Evolutionary conservation across 1,140 invertebrate genomes (phyloP).

Genomic region (Drosophila micromelanica): DNA sequence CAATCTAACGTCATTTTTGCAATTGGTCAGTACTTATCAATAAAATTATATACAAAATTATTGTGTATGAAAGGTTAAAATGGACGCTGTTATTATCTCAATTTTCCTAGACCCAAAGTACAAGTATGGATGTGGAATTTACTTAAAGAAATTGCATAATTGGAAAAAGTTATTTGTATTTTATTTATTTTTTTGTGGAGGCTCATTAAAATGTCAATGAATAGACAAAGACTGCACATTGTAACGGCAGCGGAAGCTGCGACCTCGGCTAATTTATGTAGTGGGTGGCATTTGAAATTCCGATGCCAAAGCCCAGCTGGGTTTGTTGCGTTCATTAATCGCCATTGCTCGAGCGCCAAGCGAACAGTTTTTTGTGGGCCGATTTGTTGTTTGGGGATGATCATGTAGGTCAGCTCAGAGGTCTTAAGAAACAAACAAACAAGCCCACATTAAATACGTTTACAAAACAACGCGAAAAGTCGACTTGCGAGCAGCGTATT

Average conservation of each 20-base stretch:
- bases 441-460: too few species aligned
- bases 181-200: slow-evolving; percentile 7
- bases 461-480: not conserved
- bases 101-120: not conserved
- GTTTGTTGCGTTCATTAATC: slow-evolving; percentile 11
- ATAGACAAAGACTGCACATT: slow-evolving; percentile 52
- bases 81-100: not conserved
- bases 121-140: slow-evolving; percentile 21
- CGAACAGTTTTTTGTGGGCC: not conserved
- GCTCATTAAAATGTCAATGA: slow-evolving; percentile 50
- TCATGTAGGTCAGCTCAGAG: not conserved
- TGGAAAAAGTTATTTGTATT: not conserved
- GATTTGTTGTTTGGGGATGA: not conserved
- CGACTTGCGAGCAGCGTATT: too few species aligned
- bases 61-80: slow-evolving; percentile 12
- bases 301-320: slow-evolving; percentile 1
- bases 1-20: slow-evolving; percentile 53
- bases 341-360: not conserved
- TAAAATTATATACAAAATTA: slow-evolving; percentile 6
- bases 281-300: slow-evolving; percentile 25
- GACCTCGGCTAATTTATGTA: slow-evolving; percentile 29
- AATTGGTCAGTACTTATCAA: slow-evolving; percentile 51
- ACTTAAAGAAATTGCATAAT: slow-evolving; percentile 46
- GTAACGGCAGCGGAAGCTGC: slow-evolving; percentile 16
- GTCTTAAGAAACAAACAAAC: not conserved